These are phyloP conservation scores for Pseudanteris insignis DNA, from an alignment of 2,888 invertebrate species.

Conservation along the genomic window DNA sequence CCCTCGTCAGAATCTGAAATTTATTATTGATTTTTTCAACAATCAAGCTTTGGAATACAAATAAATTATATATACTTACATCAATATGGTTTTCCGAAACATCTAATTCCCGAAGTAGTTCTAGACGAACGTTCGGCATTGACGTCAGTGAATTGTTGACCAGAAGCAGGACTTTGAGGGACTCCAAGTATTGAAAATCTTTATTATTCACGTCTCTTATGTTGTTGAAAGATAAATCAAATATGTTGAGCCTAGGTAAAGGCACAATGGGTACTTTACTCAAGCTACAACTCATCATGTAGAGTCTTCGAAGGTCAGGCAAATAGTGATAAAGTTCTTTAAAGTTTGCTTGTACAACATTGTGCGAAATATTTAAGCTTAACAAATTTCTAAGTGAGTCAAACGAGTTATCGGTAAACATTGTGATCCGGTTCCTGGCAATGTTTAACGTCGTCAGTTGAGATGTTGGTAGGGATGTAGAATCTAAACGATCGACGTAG, in stretches of 20 bases:
- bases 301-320: slow-evolving; percentile 81
- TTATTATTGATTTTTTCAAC: not conserved
- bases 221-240: slow-evolving; percentile 83
- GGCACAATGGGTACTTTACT: slow-evolving; percentile 80
- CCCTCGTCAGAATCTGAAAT: slow-evolving; percentile 74
- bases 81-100: slow-evolving; percentile 84
- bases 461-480: slow-evolving; percentile 85
- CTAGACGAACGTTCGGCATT: slow-evolving; percentile 78
- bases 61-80: slow-evolving; percentile 62
- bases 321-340: slow-evolving; percentile 89
- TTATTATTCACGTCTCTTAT: slow-evolving; percentile 74
- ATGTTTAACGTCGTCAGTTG: slow-evolving; percentile 81
- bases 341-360: slow-evolving; percentile 78
- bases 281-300: slow-evolving; percentile 80
- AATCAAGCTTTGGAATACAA: too few species aligned
- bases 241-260: slow-evolving; percentile 78
- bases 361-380: slow-evolving; percentile 81
- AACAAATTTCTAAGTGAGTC: slow-evolving; percentile 81
- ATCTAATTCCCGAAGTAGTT: slow-evolving; percentile 78
- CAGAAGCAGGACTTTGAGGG: slow-evolving; percentile 78
- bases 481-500: slow-evolving; percentile 85
- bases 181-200: slow-evolving; percentile 76
- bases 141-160: slow-evolving; percentile 80
- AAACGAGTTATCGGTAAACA: slow-evolving; percentile 89
- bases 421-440: slow-evolving; percentile 82